These are phyloP conservation scores for Mustela erminea DNA, from an alignment of 2,797 vertebrate genomes.

Conservation along the genomic window DNA sequence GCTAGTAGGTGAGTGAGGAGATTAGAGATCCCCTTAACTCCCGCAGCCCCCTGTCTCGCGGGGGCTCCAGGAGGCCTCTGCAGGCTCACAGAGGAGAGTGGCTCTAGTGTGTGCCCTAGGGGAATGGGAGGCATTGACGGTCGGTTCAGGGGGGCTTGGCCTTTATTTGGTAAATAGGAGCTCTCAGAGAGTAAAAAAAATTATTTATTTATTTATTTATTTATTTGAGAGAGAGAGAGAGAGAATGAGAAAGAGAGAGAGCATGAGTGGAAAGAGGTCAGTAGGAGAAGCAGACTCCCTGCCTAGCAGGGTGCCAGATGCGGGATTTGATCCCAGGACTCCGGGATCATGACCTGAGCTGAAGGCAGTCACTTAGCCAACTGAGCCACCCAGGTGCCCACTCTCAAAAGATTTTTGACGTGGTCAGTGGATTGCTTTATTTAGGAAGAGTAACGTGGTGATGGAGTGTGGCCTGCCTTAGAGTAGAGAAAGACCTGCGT, in stretches of 20 bases:
- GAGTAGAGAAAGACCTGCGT: background rate
- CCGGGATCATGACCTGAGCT: no score
- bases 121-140: background rate
- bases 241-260: no score
- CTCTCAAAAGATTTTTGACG: accelerated
- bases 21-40: background rate
- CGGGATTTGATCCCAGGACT: no score
- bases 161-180: background rate
- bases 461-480: accelerated
- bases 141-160: background rate
- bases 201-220: no score
- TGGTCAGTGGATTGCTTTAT: background rate
- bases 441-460: no score
- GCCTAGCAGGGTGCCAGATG: no score
- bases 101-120: background rate
- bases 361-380: no score
- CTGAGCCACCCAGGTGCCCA: no score
- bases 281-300: no score
- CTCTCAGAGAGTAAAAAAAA: background rate
- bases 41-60: no score
- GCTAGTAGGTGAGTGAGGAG: background rate
- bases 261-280: no score
- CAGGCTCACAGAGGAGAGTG: background rate
- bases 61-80: background rate
- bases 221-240: no score